A percentile compares a stretch with the other conserved stretches of the same genome.
phyloP scores from a whole-genome alignment of 2,797 vertebrate species.

The Schizothorax lantsangensis region DNA sequence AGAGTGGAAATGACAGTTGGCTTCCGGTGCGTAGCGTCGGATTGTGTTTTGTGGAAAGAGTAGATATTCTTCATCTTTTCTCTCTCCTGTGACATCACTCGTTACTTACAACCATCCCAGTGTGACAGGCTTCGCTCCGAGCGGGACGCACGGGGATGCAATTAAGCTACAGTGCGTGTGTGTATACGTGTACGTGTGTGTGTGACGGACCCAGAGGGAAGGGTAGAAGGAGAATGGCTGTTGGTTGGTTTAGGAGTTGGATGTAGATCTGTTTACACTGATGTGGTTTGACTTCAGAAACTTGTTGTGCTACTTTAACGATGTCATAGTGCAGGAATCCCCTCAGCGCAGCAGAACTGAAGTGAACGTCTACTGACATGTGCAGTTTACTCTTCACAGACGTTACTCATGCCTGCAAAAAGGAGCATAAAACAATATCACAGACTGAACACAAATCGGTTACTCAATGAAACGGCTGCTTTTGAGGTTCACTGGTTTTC shows the following conservation, averaged over 20 bases:
- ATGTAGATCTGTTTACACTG: conserved; percentile 9
- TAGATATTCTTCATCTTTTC: conserved; percentile 12
- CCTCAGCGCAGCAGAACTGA: not conserved
- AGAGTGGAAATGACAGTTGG: conserved; percentile 40
- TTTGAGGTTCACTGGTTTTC: not conserved
- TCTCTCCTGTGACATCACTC: conserved; percentile 18
- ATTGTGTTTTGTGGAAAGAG: conserved; percentile 19
- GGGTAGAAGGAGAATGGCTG: not conserved
- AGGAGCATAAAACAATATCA: not conserved
- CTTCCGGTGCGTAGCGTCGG: not conserved
- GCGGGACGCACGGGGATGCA: not conserved
- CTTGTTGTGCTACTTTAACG: not conserved
- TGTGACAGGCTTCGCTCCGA: conserved; percentile 21
- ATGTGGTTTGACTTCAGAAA: conserved; percentile 12
- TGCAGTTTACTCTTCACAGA: conserved; percentile 2
- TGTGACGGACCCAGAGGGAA: conserved; percentile 22
- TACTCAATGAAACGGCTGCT: not conserved
- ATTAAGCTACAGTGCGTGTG: not conserved
- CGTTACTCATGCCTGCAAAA: not conserved
- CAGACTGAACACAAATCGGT: not conserved
- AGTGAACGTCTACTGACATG: not conserved
- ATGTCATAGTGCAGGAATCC: not conserved
- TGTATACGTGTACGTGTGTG: not conserved
- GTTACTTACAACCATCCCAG: not conserved
- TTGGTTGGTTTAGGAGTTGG: not conserved